Evolutionary conservation across 2,888 invertebrate genomes (phyloP).

Genomic region (Incurvaria masculella): DNA sequence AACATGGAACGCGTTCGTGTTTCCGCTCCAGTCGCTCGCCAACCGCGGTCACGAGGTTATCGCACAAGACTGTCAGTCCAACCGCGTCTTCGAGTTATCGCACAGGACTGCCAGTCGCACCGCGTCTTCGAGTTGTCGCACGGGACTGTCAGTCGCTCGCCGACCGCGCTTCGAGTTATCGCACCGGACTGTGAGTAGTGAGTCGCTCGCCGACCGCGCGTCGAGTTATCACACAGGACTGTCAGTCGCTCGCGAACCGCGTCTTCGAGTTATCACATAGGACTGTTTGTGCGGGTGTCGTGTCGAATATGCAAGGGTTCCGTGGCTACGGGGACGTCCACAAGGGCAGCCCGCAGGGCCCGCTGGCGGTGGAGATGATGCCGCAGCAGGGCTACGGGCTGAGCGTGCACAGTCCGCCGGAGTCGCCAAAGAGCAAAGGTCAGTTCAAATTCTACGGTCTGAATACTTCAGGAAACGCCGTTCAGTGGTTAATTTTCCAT

Average conservation of each 20-base stretch:
- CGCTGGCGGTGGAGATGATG: conserved; percentile 58
- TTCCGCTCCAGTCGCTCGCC: background rate
- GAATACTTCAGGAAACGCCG: too few relatives aligned
- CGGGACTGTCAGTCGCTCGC: background rate
- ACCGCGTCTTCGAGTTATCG: too few relatives aligned
- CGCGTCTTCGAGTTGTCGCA: background rate
- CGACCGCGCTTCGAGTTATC: too few relatives aligned
- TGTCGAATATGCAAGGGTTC: conserved; percentile 44
- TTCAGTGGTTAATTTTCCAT: too few relatives aligned
- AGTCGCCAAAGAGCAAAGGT: conserved; percentile 49
- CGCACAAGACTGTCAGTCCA: too few relatives aligned
- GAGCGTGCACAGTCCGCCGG: conserved; percentile 39
- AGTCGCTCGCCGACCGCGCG: too few relatives aligned
- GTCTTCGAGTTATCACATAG: background rate
- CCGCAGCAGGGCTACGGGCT: conserved; percentile 50
- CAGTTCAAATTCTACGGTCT: conserved; percentile 9
- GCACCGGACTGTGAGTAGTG: too few relatives aligned
- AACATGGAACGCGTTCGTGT: background rate
- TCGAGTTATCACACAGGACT: too few relatives aligned
- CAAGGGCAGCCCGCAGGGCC: conserved; percentile 28
- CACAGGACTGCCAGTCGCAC: too few relatives aligned
- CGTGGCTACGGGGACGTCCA: conserved; percentile 31
- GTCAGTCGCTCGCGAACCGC: background rate
- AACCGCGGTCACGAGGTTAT: background rate
- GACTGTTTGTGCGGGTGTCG: conserved; percentile 6